Percentiles rank a stretch among this genome's conserved stretches.
These are phyloP conservation scores for Neoascia interrupta DNA, from an alignment of 2,888 invertebrate genomes.

Conservation along the genomic window DNA sequence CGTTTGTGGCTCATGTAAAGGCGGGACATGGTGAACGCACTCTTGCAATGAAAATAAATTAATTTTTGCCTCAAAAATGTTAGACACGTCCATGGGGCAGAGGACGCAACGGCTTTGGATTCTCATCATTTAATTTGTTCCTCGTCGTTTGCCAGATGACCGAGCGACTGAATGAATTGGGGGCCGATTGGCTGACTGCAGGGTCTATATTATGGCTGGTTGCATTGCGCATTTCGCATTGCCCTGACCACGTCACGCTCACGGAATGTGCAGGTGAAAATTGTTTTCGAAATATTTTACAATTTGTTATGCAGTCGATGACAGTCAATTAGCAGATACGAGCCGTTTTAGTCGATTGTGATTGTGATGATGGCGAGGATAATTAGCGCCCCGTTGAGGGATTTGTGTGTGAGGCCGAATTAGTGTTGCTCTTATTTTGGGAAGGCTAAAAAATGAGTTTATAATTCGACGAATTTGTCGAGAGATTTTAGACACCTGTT, in stretches of 20 bases:
- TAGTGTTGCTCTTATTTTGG: too few species aligned
- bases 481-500: too few species aligned
- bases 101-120: not conserved
- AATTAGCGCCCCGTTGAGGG: not conserved
- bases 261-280: constrained; percentile 52
- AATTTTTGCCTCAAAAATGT: constrained; percentile 42
- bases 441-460: too few species aligned
- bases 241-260: constrained; percentile 36
- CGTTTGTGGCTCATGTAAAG: constrained; percentile 47
- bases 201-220: constrained; percentile 29
- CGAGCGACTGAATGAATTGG: not conserved
- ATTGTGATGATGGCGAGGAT: constrained; percentile 16
- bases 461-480: too few species aligned
- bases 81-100: not conserved
- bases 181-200: constrained; percentile 13
- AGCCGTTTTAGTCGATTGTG: constrained; percentile 26
- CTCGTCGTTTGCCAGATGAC: constrained; percentile 44
- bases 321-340: constrained; percentile 64
- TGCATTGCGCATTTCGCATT: constrained; percentile 15
- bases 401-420: too few species aligned
- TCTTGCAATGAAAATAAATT: constrained; percentile 42
- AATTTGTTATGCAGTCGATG: constrained; percentile 57
- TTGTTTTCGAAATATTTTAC: constrained; percentile 56
- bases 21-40: not conserved
- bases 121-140: constrained; percentile 55